Evolutionary conservation across 2,113 vertebrate species (phyloP), one percentile per base, ranked within the genome.

Genomic region (Psammodynastes pulverulentus): DNA sequence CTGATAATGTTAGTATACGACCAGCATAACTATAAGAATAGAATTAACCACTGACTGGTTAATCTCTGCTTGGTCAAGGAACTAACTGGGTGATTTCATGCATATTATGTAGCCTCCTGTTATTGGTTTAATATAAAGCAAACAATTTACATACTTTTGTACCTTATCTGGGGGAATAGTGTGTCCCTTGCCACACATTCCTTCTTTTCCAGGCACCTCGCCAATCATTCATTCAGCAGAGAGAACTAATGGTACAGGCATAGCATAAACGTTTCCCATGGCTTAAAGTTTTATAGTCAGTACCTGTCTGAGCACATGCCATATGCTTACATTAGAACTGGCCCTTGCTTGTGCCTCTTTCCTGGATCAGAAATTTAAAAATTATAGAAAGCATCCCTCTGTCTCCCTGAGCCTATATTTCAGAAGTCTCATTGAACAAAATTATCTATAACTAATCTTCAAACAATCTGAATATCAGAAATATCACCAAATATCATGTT

Each of bases 401-500:
- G 43, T 72, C 23, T 91, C 34, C 8, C 51, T 93, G 92, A 79
- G 26, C 62, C 49, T 89, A 29, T 19, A 51, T 92, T 94, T 10
- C 53, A 93, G 67, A 62, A 85, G 3, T n/a, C 56, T 56, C 90
- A 24, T 9, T 26, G 49, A 93, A 19, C 29, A 26, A 39, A 92
- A 53, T 92, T 49, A 21, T 89, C 94, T 92, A 84, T 90, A 62
- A 54, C 85, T 87, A 89, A 51, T 87, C 89, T 62, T n/a, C 89
- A 96, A 91, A 46, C 92, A 91, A 84, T 90, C 88, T 39, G 24
- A 45, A 86, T 67, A 67, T 34, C 62, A 67, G 29, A 67, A n/a
- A 58, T 58, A 58, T 86, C 1, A 9, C 46, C 95, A 45, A 21
- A 89, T 93, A 46, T 19, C 23, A 10, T 95, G 94, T 93, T 96